phyloP scores from a whole-genome alignment of 2,113 vertebrate species.

The Cyprinodon variegatus region DNA sequence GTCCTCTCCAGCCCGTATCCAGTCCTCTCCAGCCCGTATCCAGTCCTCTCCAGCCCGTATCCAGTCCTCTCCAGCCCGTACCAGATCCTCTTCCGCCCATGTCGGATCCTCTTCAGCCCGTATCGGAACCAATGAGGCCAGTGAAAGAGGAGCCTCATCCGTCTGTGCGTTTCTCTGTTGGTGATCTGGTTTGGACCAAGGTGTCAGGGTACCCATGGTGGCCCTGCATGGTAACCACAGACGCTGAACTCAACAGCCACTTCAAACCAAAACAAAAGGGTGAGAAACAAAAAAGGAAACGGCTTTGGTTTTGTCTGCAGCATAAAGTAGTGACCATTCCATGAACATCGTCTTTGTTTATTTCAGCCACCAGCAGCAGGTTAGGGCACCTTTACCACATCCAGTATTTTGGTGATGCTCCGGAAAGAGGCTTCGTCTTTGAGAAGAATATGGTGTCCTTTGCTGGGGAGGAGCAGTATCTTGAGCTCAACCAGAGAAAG shows the following conservation, averaged over 20 bases:
- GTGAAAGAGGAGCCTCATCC: slow-evolving; percentile 1
- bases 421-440: slow-evolving; percentile 94
- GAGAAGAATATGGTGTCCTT: slow-evolving; percentile 94
- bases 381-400: slow-evolving; percentile 88
- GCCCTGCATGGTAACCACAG: slow-evolving; percentile 96
- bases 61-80: too few relatives aligned
- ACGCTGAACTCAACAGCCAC: slow-evolving; percentile 87
- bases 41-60: too few relatives aligned
- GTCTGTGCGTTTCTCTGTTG: slow-evolving; percentile 76
- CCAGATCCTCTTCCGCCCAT: slow-evolving; percentile 23
- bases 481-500: slow-evolving; percentile 85
- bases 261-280: slow-evolving; percentile 91
- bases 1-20: too few relatives aligned
- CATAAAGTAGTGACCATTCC: not conserved
- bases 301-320: not conserved
- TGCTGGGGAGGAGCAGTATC: slow-evolving; percentile 89
- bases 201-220: slow-evolving; percentile 97
- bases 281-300: slow-evolving; percentile 48
- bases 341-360: not conserved
- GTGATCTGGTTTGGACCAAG: slow-evolving; percentile 96
- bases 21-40: too few relatives aligned
- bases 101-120: not conserved
- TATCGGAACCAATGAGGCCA: slow-evolving; percentile 10
- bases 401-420: slow-evolving; percentile 95
- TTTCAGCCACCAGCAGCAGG: slow-evolving; percentile 81